A percentile compares a stretch with the other conserved stretches of the same genome.
phyloP scores from a whole-genome alignment of 1,140 invertebrate species.

The Drosophila pectinifera region DNA sequence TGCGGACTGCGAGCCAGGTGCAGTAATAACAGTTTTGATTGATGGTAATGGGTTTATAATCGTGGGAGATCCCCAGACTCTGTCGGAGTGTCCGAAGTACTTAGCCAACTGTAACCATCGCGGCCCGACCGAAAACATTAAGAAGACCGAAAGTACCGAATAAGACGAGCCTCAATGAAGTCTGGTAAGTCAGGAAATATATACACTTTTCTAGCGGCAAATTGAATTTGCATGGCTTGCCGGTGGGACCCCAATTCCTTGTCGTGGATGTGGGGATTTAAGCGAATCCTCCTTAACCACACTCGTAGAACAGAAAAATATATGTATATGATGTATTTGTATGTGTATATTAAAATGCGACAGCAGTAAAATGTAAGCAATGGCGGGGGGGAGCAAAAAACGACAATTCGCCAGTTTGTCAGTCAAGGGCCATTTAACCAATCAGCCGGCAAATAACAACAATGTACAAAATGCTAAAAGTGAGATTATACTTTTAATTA shows the following conservation, averaged over 20 bases:
- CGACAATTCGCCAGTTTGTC: conserved; percentile 2
- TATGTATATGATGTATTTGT: too few relatives aligned
- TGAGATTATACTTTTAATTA: conserved; percentile 69
- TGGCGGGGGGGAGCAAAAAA: too few relatives aligned
- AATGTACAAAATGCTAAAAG: conserved; percentile 45
- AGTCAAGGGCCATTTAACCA: conserved; percentile 23
- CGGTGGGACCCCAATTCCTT: not conserved
- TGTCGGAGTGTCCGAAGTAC: not conserved
- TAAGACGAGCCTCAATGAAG: not conserved
- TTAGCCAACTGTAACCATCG: not conserved
- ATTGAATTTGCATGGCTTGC: conserved; percentile 9
- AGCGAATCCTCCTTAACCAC: not conserved
- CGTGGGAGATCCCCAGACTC: not conserved
- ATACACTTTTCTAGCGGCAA: not conserved
- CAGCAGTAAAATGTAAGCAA: too few relatives aligned
- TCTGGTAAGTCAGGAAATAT: conserved; percentile 21
- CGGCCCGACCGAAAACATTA: not conserved
- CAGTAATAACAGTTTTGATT: conserved; percentile 15
- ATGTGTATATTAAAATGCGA: too few relatives aligned
- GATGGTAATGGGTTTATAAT: conserved; percentile 15
- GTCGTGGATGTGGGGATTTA: not conserved
- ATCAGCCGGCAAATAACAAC: conserved; percentile 37
- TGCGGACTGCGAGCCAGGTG: not conserved
- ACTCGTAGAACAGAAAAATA: too few relatives aligned
- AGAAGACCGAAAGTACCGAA: not conserved